Evolutionary conservation across 30 jellyfish, hydroid and myxozoan species (phyloP).

Genomic region (Pelagia noctiluca): DNA sequence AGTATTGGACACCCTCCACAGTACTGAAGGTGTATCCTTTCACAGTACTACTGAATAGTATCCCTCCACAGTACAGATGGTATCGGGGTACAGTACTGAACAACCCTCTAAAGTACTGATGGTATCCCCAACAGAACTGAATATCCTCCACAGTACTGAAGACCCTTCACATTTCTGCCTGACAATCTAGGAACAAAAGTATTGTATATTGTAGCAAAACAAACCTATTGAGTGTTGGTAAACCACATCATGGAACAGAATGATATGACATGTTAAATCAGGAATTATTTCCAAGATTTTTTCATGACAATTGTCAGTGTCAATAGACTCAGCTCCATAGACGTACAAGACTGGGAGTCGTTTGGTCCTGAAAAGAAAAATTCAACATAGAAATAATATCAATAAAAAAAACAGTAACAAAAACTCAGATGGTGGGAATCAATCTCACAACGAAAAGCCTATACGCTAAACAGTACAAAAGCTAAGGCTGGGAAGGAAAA

Average conservation of each 20-base stretch:
- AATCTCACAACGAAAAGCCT: background rate
- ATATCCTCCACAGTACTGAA: too few species aligned
- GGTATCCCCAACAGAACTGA: too few species aligned
- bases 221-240: conserved; percentile 63
- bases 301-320: conserved; percentile 36
- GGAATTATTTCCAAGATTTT: conserved; percentile 33
- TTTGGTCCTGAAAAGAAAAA: conserved; percentile 55
- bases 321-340: conserved; percentile 74
- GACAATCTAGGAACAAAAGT: too few species aligned
- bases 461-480: too few species aligned
- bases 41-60: too few species aligned
- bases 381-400: background rate
- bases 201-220: too few species aligned
- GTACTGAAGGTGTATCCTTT: too few species aligned
- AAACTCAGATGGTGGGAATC: background rate
- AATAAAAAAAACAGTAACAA: background rate
- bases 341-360: conserved; percentile 75
- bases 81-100: too few species aligned
- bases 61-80: too few species aligned
- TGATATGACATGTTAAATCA: conserved; percentile 16
- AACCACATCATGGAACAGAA: conserved; percentile 80
- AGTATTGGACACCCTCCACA: too few species aligned
- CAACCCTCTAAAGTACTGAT: too few species aligned
- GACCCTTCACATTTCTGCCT: too few species aligned
- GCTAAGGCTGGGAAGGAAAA: background rate